Evolutionary conservation across 2,888 invertebrate species (phyloP).

Genomic region (Exocentrus adspersus): DNA sequence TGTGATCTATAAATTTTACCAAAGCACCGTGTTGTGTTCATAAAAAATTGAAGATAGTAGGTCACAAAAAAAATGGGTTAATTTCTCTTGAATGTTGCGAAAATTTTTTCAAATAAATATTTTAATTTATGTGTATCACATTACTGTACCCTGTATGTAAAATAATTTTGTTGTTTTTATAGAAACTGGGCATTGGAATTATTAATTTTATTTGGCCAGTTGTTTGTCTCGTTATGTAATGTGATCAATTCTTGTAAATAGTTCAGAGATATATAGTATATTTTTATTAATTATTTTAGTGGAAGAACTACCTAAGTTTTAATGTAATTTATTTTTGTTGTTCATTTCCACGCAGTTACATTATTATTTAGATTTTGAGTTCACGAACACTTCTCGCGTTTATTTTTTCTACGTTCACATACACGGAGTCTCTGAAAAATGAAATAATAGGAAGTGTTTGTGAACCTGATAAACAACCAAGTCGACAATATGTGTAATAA

Average conservation of each 20-base stretch:
- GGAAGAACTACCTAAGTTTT: slow-evolving; percentile 40
- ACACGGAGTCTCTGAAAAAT: neutral
- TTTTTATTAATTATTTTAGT: slow-evolving; percentile 50
- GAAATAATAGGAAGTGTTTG: neutral
- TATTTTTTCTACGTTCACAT: slow-evolving; percentile 22
- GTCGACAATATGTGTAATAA: slow-evolving; percentile 35
- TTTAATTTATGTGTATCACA: slow-evolving; percentile 25
- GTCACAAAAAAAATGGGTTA: slow-evolving; percentile 37
- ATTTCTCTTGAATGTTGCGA: slow-evolving; percentile 41
- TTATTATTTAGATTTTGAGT: slow-evolving; percentile 24
- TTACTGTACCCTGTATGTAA: slow-evolving; percentile 27
- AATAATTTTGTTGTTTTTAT: slow-evolving; percentile 24
- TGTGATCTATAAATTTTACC: slow-evolving; percentile 52
- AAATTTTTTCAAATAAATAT: slow-evolving; percentile 26
- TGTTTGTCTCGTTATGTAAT: slow-evolving; percentile 39
- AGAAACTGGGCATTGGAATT: slow-evolving; percentile 39
- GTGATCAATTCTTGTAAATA: slow-evolving; percentile 47
- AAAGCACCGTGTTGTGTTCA: slow-evolving; percentile 65
- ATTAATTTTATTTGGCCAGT: slow-evolving; percentile 41
- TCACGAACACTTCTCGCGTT: slow-evolving; percentile 14
- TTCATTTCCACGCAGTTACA: slow-evolving; percentile 40
- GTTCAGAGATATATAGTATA: slow-evolving; percentile 46
- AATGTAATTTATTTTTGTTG: slow-evolving; percentile 47
- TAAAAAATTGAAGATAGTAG: slow-evolving; percentile 38
- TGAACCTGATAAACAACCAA: slow-evolving; percentile 15